phyloP scores from a whole-genome alignment of 2,888 invertebrate species.

The Dorcus hopei region DNA sequence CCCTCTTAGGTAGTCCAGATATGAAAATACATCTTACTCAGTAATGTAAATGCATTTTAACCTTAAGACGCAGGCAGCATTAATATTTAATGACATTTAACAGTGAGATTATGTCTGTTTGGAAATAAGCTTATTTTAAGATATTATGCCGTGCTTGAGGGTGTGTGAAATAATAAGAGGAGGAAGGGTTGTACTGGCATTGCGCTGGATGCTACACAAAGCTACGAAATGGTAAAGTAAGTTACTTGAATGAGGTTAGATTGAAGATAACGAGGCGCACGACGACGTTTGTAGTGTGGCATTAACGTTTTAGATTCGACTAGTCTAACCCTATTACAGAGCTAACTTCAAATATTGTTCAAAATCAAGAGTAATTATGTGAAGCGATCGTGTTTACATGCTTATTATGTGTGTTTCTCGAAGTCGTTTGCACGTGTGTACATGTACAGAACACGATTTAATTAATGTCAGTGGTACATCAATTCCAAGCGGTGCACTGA shows the following conservation, averaged over 20 bases:
- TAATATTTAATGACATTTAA: too few relatives aligned
- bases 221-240: slow-evolving; percentile 12
- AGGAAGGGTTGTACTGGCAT: slow-evolving; percentile 6
- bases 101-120: too few relatives aligned
- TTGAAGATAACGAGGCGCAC: slow-evolving; percentile 11
- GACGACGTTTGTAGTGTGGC: slow-evolving; percentile 4
- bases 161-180: slow-evolving; percentile 8
- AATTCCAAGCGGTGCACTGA: slow-evolving; percentile 19
- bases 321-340: slow-evolving; percentile 12
- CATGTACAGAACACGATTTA: slow-evolving; percentile 22
- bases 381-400: slow-evolving; percentile 23
- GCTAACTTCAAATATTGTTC: slow-evolving; percentile 17
- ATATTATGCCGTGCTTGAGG: slow-evolving; percentile 4
- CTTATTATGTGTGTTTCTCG: slow-evolving; percentile 20
- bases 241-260: slow-evolving; percentile 18
- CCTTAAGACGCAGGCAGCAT: too few relatives aligned
- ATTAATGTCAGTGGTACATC: slow-evolving; percentile 24
- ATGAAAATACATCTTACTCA: too few relatives aligned
- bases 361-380: slow-evolving; percentile 23
- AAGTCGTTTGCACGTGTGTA: slow-evolving; percentile 21
- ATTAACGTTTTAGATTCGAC: background rate
- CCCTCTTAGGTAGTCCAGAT: too few relatives aligned
- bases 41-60: too few relatives aligned
- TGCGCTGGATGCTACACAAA: slow-evolving; percentile 5
- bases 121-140: slow-evolving; percentile 5